A percentile compares a stretch with the other conserved stretches of the same genome.
phyloP scores from a whole-genome alignment of 2,888 invertebrate species.

The Lapara coniferarum region DNA sequence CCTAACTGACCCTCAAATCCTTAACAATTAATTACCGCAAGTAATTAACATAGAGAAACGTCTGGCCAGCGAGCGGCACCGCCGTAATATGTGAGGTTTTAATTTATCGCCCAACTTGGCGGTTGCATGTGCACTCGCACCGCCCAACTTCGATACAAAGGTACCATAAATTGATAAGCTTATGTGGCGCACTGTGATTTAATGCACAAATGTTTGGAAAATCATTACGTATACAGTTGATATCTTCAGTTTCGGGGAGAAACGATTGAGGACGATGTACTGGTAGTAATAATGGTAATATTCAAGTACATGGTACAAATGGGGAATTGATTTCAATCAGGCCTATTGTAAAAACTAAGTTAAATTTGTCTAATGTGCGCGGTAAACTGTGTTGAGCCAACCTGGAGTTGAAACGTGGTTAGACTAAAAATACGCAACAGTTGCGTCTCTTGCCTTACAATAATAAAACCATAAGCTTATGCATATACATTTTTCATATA shows the following conservation, averaged over 20 bases:
- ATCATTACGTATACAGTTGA: neutral
- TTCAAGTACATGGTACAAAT: no score
- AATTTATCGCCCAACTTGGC: slow-evolving; percentile 77
- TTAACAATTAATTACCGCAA: slow-evolving; percentile 11
- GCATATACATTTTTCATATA: no score
- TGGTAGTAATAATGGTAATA: no score
- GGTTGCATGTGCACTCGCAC: slow-evolving; percentile 58
- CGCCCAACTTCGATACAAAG: slow-evolving; percentile 70
- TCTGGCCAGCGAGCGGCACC: slow-evolving; percentile 24
- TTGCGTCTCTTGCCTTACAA: no score
- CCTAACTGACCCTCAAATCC: neutral
- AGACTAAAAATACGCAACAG: no score
- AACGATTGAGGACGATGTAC: no score
- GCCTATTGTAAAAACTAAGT: no score
- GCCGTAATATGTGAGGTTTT: slow-evolving; percentile 62
- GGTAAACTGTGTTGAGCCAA: no score
- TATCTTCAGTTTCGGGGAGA: neutral
- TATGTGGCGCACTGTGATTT: slow-evolving; percentile 55
- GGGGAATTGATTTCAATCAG: no score
- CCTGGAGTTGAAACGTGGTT: no score
- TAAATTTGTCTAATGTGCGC: no score
- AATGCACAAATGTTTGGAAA: slow-evolving; percentile 30
- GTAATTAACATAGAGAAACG: slow-evolving; percentile 18
- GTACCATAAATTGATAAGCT: slow-evolving; percentile 79
- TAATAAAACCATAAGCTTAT: no score